These are phyloP conservation scores for Bubalus kerabau DNA, from an alignment of 2,113 vertebrate species.

Conservation along the genomic window DNA sequence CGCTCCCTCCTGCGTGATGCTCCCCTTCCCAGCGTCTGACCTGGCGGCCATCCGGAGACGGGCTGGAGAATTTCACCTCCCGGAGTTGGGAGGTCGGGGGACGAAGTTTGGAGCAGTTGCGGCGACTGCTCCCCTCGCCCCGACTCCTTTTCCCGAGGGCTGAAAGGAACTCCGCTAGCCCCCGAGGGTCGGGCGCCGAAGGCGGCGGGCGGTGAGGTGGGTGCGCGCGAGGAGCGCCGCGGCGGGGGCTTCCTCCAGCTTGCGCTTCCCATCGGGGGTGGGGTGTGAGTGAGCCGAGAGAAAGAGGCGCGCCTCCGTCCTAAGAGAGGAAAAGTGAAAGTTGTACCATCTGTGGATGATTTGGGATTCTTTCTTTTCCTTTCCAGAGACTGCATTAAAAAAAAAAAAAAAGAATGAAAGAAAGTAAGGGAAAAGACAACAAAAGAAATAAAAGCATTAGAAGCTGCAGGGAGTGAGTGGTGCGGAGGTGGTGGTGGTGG, in stretches of 20 bases:
- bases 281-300: background rate
- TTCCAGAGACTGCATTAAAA: background rate
- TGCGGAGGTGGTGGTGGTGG: background rate
- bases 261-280: background rate
- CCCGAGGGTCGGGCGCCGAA: background rate
- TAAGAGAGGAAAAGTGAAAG: slow-evolving; percentile 64
- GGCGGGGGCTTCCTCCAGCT: background rate
- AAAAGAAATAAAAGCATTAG: background rate
- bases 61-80: background rate
- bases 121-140: too few relatives aligned
- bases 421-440: background rate
- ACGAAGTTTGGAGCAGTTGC: background rate
- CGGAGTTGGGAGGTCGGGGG: background rate
- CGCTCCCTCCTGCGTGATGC: background rate
- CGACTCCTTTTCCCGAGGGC: background rate
- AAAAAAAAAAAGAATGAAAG: background rate
- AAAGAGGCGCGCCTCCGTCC: background rate
- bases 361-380: slow-evolving; percentile 44
- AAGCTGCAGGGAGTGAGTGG: background rate
- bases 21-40: background rate
- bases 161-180: background rate
- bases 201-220: background rate
- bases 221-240: background rate
- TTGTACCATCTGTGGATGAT: slow-evolving; percentile 50
- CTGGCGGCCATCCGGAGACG: background rate